Evolutionary conservation across 2,113 vertebrate species (phyloP).

Genomic region (Otolemur garnettii): DNA sequence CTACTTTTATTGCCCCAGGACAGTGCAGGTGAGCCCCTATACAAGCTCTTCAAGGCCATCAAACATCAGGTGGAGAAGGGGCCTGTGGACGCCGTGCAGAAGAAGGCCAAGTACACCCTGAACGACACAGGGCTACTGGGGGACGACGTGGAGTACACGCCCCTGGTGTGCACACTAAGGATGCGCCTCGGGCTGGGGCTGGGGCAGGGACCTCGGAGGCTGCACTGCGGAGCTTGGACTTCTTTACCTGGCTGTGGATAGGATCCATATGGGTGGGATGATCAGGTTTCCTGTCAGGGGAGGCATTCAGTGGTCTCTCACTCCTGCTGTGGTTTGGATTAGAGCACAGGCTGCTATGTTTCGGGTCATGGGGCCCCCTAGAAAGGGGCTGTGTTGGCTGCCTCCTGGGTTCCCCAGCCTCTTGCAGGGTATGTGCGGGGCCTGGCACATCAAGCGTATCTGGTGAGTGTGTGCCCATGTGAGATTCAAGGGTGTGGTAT

Average conservation of each 20-base stretch:
- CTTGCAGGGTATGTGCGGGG: background rate
- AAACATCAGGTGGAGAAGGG: constrained; percentile 99
- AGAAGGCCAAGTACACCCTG: constrained; percentile 98
- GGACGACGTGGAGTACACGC: constrained; percentile 95
- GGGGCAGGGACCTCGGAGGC: background rate
- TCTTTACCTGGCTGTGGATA: background rate
- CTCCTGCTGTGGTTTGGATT: rapidly evolving
- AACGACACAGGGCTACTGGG: constrained; percentile 97
- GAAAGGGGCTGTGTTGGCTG: too few species aligned
- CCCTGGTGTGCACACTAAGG: constrained; percentile 88
- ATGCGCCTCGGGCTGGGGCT: constrained; percentile 51
- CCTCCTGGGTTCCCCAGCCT: background rate
- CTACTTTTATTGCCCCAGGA: constrained; percentile 87
- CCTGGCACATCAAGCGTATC: background rate
- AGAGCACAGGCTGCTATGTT: too few species aligned
- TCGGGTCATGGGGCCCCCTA: too few species aligned
- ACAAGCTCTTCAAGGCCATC: constrained; percentile 97
- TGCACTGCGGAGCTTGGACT: background rate
- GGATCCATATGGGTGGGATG: background rate
- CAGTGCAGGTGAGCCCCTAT: constrained; percentile 95
- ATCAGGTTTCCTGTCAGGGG: too few species aligned
- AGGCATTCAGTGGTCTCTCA: too few species aligned
- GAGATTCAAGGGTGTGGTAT: too few species aligned
- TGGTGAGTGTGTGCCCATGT: rapidly evolving
- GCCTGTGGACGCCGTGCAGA: constrained; percentile 95